Evolutionary conservation across 1,140 invertebrate genomes (phyloP), one percentile per base, ranked within the genome.

Genomic region (Eurosta solidaginis): DNA sequence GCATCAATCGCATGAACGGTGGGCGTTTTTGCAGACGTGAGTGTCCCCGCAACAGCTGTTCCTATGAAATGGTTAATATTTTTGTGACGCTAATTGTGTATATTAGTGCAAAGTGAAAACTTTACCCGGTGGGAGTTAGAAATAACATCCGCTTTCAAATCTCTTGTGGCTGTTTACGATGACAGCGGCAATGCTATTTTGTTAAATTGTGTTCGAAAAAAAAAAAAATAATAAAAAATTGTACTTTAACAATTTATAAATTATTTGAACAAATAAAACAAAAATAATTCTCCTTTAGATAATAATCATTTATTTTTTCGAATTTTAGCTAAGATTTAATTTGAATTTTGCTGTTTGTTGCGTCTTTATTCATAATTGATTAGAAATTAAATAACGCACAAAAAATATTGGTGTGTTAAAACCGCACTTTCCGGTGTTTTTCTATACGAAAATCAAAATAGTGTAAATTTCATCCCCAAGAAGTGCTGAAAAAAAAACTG

Each of bases 221-320:
- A 68, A 68, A 40, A 40, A 68, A 68, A 68, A 14, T 40, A 36
- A 40, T 68, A 68, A 68, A 68, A 29, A 68, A 20, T 17, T 29
- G 7, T 20, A 12, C 36, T 3, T 17, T 33, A 68, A 40, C 20
- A 68, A 68, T 40, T 3, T 17, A 68, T 68, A 68, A 68, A 59
- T 20, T 68, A 40, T 68, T 40, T 68, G 40, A 68, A 40, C 59
- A 40, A 40, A 40, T 68, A 68, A 68, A 68, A 54, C 42, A 59
- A n/a, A 27, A 9, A 3, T 10, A 1, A 7, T 3, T 68, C 20
- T n/a, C 27, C 33, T 17, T 68, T 40, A 68, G 40, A 68, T 68
- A 68, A 68, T n/a, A n/a, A n/a, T n/a, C n/a, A n/a, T n/a, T n/a
- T n/a, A n/a, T n/a, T n/a, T n/a, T n/a, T n/a, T n/a, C n/a, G n/a